Evolutionary conservation across 2,888 invertebrate genomes (phyloP), one percentile per base, ranked within the genome.

Genomic region (Argynnis bischoffii): DNA sequence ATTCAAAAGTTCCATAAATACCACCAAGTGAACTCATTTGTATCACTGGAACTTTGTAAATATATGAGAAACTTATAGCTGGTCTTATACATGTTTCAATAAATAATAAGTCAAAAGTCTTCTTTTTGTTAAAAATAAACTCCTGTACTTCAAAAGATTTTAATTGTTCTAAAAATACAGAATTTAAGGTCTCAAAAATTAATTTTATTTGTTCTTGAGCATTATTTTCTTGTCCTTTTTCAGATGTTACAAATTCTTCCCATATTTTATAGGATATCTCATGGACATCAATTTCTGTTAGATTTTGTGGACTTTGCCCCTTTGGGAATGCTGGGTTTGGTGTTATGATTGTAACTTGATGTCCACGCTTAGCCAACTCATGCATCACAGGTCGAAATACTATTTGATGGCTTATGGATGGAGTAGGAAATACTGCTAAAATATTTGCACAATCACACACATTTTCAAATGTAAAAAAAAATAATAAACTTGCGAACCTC

Each of bases 331-430:
- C 76, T 0, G 88, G 86, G 69, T 87, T 71, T 8, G 90, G 56
- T 3, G 90, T 87, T 5, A 87, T 71, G 0, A 88, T 77, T 0
- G 82, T 80, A 0, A 92, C 69, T 55, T 89, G 77, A 69, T 93
- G 90, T 4, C 91, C 90, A 31, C 82, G 75, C 57, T 72, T 76
- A 0, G 79, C 80, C 47, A 92, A 71, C 26, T 83, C 85, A n/a
- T 80, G 74, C 21, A 82, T 80, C 0, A 90, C 66, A 14, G 80
- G 76, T 18, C 79, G 85, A 83, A 79, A 78, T 3, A 75, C 74
- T 15, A 74, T 55, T 71, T 76, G 76, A 64, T 76, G 76, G 66
- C 93, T 93, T 54, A 91, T 84, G 0, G 86, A 84, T 0, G 88
- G 81, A 1, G 77, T 74, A 2, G 87, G 79, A 26, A 84, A 75